phyloP scores from a whole-genome alignment of 2,113 vertebrate genomes.

The Lepus timidus region DNA sequence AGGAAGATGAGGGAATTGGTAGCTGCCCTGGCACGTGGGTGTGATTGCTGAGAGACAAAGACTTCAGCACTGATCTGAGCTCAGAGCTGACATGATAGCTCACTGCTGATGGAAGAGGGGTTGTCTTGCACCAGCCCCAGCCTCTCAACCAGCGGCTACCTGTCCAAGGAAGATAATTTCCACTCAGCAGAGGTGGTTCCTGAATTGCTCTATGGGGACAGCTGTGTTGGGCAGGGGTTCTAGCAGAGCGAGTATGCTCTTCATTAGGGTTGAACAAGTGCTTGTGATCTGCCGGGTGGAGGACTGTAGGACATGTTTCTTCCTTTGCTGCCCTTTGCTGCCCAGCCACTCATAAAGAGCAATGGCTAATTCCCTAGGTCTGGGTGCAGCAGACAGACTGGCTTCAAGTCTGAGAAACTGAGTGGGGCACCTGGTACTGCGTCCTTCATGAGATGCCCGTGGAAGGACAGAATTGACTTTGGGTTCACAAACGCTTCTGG shows the following conservation, averaged over 20 bases:
- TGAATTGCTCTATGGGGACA: not conserved
- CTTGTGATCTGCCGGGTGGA: not conserved
- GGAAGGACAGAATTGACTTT: not conserved
- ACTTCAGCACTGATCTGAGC: not conserved
- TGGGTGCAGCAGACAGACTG: not conserved
- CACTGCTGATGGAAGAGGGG: not conserved
- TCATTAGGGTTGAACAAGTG: no score
- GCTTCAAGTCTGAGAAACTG: not conserved
- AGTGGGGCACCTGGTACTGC: not conserved
- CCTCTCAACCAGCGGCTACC: not conserved
- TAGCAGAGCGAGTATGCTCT: not conserved
- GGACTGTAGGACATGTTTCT: accelerated
- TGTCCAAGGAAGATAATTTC: not conserved
- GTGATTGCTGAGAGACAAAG: not conserved
- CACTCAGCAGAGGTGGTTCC: not conserved
- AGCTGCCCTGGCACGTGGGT: not conserved
- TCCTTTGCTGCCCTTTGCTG: not conserved
- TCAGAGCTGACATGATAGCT: not conserved
- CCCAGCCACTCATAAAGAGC: not conserved
- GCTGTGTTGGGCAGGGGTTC: not conserved
- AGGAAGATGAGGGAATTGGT: not conserved
- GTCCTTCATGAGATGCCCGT: not conserved
- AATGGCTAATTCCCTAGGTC: not conserved
- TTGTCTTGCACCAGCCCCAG: not conserved
- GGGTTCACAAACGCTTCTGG: not conserved